Percentiles rank a stretch among this genome's conserved stretches.
Evolutionary conservation across 1,140 invertebrate genomes (phyloP).

Genomic region (Drosophila repleta): DNA sequence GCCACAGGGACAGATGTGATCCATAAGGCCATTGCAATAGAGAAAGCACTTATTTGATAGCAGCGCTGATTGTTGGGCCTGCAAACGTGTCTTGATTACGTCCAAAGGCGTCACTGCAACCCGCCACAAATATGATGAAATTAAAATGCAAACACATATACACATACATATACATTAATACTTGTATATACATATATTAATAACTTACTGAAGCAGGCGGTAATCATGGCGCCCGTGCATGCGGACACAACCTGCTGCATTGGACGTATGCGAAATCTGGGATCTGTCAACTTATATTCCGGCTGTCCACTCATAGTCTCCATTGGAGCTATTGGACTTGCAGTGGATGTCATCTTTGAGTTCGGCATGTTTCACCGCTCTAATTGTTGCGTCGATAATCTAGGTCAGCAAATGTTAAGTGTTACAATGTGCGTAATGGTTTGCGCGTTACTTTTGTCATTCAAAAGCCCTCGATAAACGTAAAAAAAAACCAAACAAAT

Average conservation of each 20-base stretch:
- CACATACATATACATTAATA: not conserved
- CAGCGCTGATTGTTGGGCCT: constrained; percentile 92
- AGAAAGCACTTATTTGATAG: constrained; percentile 95
- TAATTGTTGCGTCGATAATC: constrained; percentile 41
- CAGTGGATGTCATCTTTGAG: constrained; percentile 8
- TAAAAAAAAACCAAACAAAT: constrained; percentile 3
- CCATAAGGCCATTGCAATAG: constrained; percentile 99
- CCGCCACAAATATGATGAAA: constrained; percentile 22
- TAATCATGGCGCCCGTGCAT: constrained; percentile 94
- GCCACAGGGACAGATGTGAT: constrained; percentile 97
- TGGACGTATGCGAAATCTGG: constrained; percentile 90
- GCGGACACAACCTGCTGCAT: constrained; percentile 95
- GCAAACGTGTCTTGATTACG: constrained; percentile 98
- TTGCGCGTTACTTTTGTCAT: constrained; percentile 1
- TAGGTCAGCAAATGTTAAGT: constrained; percentile 9
- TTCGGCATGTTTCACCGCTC: constrained; percentile 29
- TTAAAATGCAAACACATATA: not conserved
- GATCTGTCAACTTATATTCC: constrained; percentile 86
- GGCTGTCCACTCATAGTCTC: not conserved
- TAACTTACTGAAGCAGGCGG: constrained; percentile 93
- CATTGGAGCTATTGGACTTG: not conserved
- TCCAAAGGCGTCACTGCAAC: constrained; percentile 97
- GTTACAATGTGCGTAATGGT: constrained; percentile 6
- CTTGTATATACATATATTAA: not conserved
- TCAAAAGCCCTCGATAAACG: constrained; percentile 1